Base-by-base conservation (phyloP, 2,113 vertebrate genomes). In the Aegotheles bennettii region DNA sequence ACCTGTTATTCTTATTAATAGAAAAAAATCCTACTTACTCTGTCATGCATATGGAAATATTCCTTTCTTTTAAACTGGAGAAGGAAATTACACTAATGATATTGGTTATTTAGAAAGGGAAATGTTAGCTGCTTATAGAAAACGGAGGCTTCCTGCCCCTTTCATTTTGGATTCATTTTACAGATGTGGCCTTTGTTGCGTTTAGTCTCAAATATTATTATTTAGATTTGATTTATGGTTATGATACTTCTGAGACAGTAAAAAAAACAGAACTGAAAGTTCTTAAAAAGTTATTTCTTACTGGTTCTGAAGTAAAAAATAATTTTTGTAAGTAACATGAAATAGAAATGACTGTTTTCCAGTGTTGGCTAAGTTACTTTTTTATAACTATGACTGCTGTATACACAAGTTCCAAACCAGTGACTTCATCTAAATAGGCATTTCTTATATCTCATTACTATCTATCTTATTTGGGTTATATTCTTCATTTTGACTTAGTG, bases 211-310 rank as follows among this genome's bases (percentile, higher is more conserved):
- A 90, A 69, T 94, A 76, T 96, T 95, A 75, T 35, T 93, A 87
- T 94, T 95, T 95, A 48, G 16, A 70, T 93, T 97, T 97, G 97
- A 97, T 97, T 97, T 97, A 97, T 25, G 33, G 63, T 88, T 92
- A 81, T 75, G 83, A 92, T 95, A 96, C 94, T 97, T 97, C 84
- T 91, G 90, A 94, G 86, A 77, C 47, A 31, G 73, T 90, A 95
- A 88, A 95, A 67, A 84, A 95, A 95, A 94, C 50, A 90, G 87
- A 92, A 93, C 2, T 57, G 87, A 95, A 95, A 92, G 93, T 88
- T 97, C 80, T 90, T 90, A 84, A 76, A 86, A 78, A 53, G 70
- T 28, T 0, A 59, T 85, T 87, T 87, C 65, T 63, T 75, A 59
- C 40, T 38, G 28, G 23, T 47, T 90, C 42, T 86, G 87, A 51